phyloP scores from a whole-genome alignment of 2,888 invertebrate genomes.

The Chymomyza fuscimana region DNA sequence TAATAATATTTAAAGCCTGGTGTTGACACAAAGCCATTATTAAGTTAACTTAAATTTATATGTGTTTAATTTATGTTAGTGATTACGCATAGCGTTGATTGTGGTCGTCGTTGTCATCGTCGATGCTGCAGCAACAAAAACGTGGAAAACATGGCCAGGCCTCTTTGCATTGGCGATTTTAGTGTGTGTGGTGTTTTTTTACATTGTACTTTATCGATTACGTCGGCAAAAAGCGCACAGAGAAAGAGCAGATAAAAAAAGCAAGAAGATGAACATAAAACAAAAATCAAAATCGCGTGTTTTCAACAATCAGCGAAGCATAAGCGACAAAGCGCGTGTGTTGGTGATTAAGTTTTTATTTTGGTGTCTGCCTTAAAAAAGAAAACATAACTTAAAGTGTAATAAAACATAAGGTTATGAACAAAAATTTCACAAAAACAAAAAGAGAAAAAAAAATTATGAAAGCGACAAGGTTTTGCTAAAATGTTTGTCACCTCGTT shows the following conservation, averaged over 20 bases:
- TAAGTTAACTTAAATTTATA: constrained; percentile 2
- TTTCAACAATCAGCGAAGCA: constrained; percentile 15
- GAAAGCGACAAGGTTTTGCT: constrained; percentile 51
- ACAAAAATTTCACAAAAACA: constrained; percentile 68
- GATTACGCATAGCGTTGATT: not conserved
- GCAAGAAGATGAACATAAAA: constrained; percentile 42
- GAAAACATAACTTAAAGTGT: constrained; percentile 27
- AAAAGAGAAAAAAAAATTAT: constrained; percentile 36
- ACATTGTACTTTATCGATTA: constrained; percentile 62
- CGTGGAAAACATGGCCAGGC: not conserved
- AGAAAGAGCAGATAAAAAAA: constrained; percentile 35
- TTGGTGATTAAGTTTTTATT: constrained; percentile 21
- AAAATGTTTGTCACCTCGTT: not conserved
- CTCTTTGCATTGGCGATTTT: constrained; percentile 48
- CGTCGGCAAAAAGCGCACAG: constrained; percentile 46
- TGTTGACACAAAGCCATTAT: not conserved
- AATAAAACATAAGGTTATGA: constrained; percentile 22
- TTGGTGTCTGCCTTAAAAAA: not conserved
- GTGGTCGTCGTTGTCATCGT: not conserved
- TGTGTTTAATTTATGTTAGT: not conserved
- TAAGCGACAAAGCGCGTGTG: not conserved
- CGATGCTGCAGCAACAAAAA: not conserved
- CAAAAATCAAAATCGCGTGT: constrained; percentile 56
- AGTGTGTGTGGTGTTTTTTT: constrained; percentile 22
- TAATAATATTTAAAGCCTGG: not conserved